A percentile compares a stretch with the other conserved stretches of the same genome.
Evolutionary conservation across 2,888 invertebrate species (phyloP).

Genomic region (Matsumyia berberina): DNA sequence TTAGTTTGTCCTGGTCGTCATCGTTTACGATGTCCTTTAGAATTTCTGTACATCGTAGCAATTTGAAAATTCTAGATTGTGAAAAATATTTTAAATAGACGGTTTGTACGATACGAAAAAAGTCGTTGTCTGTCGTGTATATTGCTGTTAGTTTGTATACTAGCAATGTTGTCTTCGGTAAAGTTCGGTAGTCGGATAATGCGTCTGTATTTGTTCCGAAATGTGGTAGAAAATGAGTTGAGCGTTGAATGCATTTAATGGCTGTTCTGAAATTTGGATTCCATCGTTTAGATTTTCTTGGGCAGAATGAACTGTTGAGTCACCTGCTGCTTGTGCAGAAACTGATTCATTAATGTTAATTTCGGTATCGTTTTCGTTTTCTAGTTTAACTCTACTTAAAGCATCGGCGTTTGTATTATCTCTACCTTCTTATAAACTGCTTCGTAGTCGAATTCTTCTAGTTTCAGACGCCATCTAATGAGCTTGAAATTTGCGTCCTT

Average conservation of each 20-base stretch:
- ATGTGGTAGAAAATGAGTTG: constrained; percentile 43
- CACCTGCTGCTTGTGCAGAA: too few relatives aligned
- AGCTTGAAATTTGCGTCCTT: neutral
- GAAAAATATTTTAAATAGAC: constrained; percentile 16
- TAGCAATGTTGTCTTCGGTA: constrained; percentile 27
- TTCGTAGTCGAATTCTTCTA: neutral
- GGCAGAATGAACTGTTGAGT: constrained; percentile 51
- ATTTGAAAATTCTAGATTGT: neutral
- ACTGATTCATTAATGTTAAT: too few relatives aligned
- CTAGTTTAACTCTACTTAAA: neutral
- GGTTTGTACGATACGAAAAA: neutral
- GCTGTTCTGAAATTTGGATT: constrained; percentile 58
- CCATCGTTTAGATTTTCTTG: constrained; percentile 35
- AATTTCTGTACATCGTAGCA: neutral
- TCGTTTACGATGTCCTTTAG: constrained; percentile 11
- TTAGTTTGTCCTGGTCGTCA: constrained; percentile 14
- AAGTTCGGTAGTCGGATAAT: constrained; percentile 33
- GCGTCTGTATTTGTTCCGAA: constrained; percentile 49
- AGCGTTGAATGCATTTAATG: constrained; percentile 48
- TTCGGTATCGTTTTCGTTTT: neutral
- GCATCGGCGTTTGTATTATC: constrained; percentile 5
- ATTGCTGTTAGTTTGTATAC: constrained; percentile 53
- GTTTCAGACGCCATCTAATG: constrained; percentile 2
- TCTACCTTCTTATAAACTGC: constrained; percentile 4
- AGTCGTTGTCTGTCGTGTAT: constrained; percentile 35